phyloP scores from a whole-genome alignment of 2,888 invertebrate species.

The Psococerastis gibbosa region DNA sequence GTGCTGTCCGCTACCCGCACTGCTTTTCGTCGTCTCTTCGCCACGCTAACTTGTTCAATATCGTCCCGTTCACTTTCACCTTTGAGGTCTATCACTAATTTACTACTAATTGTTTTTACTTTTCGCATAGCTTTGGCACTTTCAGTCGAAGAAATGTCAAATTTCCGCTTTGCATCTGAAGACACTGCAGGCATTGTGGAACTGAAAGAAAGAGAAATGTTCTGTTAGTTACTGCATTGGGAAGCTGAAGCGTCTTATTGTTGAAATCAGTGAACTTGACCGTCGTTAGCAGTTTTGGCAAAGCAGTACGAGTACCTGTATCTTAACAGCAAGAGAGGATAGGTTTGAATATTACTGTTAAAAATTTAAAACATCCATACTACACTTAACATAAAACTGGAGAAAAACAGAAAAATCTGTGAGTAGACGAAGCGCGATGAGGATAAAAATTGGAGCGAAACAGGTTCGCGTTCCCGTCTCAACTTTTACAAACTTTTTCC shows the following conservation, averaged over 20 bases:
- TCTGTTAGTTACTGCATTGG: too few relatives aligned
- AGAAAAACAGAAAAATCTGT: too few relatives aligned
- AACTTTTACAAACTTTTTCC: constrained; percentile 1
- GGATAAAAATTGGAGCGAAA: constrained; percentile 4
- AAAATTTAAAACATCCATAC: too few relatives aligned
- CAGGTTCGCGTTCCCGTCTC: not conserved
- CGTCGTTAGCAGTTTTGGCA: too few relatives aligned
- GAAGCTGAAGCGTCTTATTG: too few relatives aligned
- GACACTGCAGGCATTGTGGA: constrained; percentile 9
- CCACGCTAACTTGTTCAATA: not conserved
- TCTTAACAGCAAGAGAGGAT: too few relatives aligned
- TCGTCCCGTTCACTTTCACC: constrained; percentile 3
- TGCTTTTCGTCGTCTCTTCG: constrained; percentile 7
- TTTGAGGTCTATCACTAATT: constrained; percentile 3
- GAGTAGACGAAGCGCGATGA: constrained; percentile 1
- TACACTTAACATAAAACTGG: too few relatives aligned
- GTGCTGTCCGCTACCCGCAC: not conserved
- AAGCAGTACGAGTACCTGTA: too few relatives aligned
- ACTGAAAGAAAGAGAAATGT: not conserved
- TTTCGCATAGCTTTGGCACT: not conserved
- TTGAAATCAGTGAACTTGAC: too few relatives aligned
- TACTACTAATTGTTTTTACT: constrained; percentile 1
- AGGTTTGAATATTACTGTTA: too few relatives aligned
- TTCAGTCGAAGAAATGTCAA: not conserved
- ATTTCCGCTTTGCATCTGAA: constrained; percentile 6